Percentiles rank a stretch among this genome's conserved stretches.
Evolutionary conservation across 2,113 vertebrate genomes (phyloP).

Genomic region (Albula goreensis): DNA sequence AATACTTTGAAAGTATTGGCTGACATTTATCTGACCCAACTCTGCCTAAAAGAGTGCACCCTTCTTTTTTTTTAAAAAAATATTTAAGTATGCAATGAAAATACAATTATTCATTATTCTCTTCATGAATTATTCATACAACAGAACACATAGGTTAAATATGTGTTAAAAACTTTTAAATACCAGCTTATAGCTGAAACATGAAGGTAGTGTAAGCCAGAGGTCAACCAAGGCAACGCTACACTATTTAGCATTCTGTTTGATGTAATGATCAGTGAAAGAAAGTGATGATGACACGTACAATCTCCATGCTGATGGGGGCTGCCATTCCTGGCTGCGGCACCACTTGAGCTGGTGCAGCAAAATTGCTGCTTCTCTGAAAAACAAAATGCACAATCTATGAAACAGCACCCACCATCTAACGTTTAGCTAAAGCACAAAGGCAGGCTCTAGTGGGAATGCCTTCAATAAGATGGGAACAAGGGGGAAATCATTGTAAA

Average conservation of each 20-base stretch:
- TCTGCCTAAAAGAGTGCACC: too few species aligned
- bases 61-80: too few species aligned
- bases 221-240: neutral
- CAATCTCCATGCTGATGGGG: conserved; percentile 69
- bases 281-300: conserved; percentile 37
- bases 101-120: too few species aligned
- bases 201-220: neutral
- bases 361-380: conserved; percentile 48
- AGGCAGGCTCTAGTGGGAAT: too few species aligned
- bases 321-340: conserved; percentile 46
- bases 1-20: too few species aligned
- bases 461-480: too few species aligned
- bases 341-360: conserved; percentile 36
- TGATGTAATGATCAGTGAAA: neutral
- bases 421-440: too few species aligned
- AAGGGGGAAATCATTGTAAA: neutral
- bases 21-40: too few species aligned
- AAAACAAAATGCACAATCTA: neutral
- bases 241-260: neutral
- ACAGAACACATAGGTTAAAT: too few species aligned
- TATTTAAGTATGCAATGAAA: too few species aligned
- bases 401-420: neutral
- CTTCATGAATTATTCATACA: too few species aligned
- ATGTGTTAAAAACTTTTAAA: neutral
- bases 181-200: neutral